phyloP scores from a whole-genome alignment of 1,140 invertebrate genomes.

The Oreohelix idahoensis region DNA sequence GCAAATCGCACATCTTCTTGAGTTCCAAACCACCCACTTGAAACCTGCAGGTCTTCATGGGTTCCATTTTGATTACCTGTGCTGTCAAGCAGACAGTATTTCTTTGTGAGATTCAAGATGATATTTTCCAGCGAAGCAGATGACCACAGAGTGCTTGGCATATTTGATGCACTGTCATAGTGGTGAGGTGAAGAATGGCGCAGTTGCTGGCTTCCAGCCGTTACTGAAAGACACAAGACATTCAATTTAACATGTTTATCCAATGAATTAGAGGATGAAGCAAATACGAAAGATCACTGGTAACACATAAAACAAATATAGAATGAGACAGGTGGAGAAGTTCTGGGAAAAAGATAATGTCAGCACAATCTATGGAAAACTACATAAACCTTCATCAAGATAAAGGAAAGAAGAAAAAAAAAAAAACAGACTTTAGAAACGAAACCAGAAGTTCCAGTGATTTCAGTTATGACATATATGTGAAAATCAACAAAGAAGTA shows the following conservation, averaged over 20 bases:
- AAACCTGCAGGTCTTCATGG: constrained; percentile 5
- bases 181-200: constrained; percentile 51
- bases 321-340: no score
- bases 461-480: no score
- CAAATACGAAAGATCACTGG: no score
- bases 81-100: constrained; percentile 40
- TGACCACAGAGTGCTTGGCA: constrained; percentile 43
- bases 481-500: no score
- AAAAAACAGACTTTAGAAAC: no score
- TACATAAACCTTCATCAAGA: no score
- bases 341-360: no score
- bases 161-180: neutral
- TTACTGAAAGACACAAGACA: constrained; percentile 42
- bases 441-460: no score
- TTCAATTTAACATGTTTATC: neutral
- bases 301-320: no score
- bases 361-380: no score
- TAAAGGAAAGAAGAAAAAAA: no score
- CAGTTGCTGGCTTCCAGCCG: constrained; percentile 44
- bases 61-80: constrained; percentile 3
- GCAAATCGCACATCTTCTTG: constrained; percentile 33
- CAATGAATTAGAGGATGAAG: no score
- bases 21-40: neutral
- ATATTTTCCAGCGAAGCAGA: constrained; percentile 72
- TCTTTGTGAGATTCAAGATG: constrained; percentile 44